Evolutionary conservation across 2,888 invertebrate genomes (phyloP).

Genomic region (Oscheius sp.): DNA sequence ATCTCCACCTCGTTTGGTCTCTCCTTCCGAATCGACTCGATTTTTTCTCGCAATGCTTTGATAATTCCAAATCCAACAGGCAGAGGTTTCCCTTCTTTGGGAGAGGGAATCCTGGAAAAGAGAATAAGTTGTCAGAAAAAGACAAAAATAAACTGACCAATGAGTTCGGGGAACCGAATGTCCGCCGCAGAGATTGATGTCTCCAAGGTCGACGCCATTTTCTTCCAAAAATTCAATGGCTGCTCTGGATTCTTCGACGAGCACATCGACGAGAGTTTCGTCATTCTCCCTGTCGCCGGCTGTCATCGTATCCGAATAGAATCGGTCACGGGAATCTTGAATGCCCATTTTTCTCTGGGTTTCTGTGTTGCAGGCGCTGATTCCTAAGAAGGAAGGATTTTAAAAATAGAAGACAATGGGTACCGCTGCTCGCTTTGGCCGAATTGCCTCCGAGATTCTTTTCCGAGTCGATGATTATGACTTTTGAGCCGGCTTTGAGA

Average conservation of each 20-base stretch:
- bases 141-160: slow-evolving; percentile 56
- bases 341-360: slow-evolving; percentile 64
- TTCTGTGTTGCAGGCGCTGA: slow-evolving; percentile 68
- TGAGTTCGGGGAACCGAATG: slow-evolving; percentile 72
- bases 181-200: slow-evolving; percentile 73
- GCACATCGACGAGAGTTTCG: slow-evolving; percentile 65
- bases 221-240: slow-evolving; percentile 64
- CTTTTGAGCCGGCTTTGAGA: slow-evolving; percentile 52
- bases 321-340: slow-evolving; percentile 59
- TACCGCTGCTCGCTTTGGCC: slow-evolving; percentile 71
- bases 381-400: slow-evolving; percentile 60
- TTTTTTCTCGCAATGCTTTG: slow-evolving; percentile 57
- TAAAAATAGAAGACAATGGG: too few relatives aligned
- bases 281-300: slow-evolving; percentile 73
- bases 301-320: slow-evolving; percentile 68
- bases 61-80: slow-evolving; percentile 73
- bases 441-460: slow-evolving; percentile 70
- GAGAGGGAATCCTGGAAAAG: slow-evolving; percentile 69
- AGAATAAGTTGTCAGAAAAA: neutral
- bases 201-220: slow-evolving; percentile 68
- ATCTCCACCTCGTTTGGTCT: slow-evolving; percentile 52
- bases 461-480: slow-evolving; percentile 68
- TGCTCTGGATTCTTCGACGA: slow-evolving; percentile 44
- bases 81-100: slow-evolving; percentile 71
- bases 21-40: slow-evolving; percentile 54